Evolutionary conservation across 2,888 invertebrate species (phyloP), one percentile per base, ranked within the genome.

Genomic region (Atrina japonica): DNA sequence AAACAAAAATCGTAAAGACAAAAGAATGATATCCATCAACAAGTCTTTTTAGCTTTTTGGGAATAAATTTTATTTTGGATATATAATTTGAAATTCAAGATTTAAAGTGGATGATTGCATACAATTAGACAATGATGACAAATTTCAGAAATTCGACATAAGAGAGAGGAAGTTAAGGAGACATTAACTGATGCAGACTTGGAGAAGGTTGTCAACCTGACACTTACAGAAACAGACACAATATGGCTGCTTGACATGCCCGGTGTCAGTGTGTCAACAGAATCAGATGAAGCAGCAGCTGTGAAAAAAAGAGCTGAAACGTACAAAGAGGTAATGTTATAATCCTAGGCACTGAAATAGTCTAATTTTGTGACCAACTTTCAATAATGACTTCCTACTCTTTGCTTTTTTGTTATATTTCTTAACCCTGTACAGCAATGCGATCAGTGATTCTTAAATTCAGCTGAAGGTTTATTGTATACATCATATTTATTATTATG

Each of bases 211-310:
- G 85, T 90, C 2, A 83, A 86, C 50, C 77, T 90, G n/a, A 78
- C 75, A 18, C 75, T 90, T 64, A 83, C 77, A 6, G 90, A 90
- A 74, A 89, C 90, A 1, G 88, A 88, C 18, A 90, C 89, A 59
- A 85, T 89, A 45, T 89, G 88, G 86, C 73, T 90, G 67, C 77
- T 90, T n/a, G 89, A 90, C 69, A 81, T 89, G 81, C 85, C 87
- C 7, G 86, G 85, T 2, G 75, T 85, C 0, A 86, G 86, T 70
- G 84, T 90, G 3, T 85, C 86, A 0, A 75, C 75, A 3, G 90
- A 90, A 30, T 81, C 83, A 60, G 85, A 85, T n/a, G 89, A 89
- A 40, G 88, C 88, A 2, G 72, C 76, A 3, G 61, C 16, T 2
- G 76, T 89, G 11, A 78, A 70, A 29, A 82, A 85, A 45, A 78